Percentiles rank a stretch among this genome's conserved stretches.
Conservation (phyloP, 2,797 vertebrate species). For the Lepilemur ruficaudatus region DNA sequence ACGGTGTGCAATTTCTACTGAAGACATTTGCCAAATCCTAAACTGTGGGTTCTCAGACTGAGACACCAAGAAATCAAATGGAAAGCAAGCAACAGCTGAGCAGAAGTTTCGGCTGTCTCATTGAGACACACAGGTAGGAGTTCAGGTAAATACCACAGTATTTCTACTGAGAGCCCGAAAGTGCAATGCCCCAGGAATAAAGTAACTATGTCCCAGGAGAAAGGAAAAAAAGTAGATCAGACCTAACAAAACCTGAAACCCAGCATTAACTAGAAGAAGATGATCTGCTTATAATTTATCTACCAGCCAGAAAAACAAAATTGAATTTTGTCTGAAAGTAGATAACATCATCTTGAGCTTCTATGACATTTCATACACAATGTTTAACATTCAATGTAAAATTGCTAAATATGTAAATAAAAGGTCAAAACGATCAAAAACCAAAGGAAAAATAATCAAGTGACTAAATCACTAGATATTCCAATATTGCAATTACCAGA, state of each 20-base stretch:
- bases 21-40: background rate
- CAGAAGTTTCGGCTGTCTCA: background rate
- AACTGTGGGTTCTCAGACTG: background rate
- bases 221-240: background rate
- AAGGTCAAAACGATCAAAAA: background rate
- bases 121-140: background rate
- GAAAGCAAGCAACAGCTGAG: background rate
- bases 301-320: background rate
- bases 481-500: background rate
- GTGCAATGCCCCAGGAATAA: background rate
- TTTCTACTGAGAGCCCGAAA: background rate
- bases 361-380: background rate
- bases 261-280: background rate
- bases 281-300: background rate
- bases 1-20: background rate
- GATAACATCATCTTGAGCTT: background rate
- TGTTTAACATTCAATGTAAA: background rate
- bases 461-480: background rate
- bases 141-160: background rate
- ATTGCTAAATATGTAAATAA: background rate
- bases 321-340: background rate
- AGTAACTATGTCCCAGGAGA: background rate
- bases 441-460: background rate
- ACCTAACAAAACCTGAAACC: background rate
- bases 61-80: background rate